phyloP scores from a whole-genome alignment of 2,888 invertebrate species.

The Caprella mutica region DNA sequence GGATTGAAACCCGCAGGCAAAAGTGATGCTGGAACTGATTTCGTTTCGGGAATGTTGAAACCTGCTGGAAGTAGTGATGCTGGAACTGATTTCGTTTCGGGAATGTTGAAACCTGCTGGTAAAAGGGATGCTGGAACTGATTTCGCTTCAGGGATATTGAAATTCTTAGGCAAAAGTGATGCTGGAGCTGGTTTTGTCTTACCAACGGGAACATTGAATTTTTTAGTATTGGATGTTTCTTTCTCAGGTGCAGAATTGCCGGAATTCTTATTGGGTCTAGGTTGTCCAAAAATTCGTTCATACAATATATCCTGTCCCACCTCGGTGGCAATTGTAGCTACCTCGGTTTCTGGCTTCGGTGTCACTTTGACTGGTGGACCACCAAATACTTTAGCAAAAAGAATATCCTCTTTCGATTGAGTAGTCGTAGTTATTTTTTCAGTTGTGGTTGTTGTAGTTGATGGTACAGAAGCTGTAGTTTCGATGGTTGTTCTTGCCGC shows the following conservation, averaged over 20 bases:
- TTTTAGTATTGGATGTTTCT: too few species aligned
- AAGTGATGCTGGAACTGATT: background rate
- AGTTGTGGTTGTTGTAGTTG: background rate
- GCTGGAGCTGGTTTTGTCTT: too few species aligned
- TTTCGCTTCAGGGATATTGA: background rate
- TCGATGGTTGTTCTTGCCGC: too few species aligned
- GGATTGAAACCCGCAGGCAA: slow-evolving; percentile 2
- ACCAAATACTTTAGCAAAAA: background rate
- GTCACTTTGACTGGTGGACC: background rate
- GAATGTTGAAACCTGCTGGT: background rate
- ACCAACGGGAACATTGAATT: too few species aligned
- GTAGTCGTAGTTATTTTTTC: too few species aligned
- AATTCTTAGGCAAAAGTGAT: background rate
- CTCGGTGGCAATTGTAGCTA: too few species aligned
- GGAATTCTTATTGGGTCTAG: too few species aligned
- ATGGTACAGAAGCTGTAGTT: too few species aligned
- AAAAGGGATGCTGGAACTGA: background rate
- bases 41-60: background rate
- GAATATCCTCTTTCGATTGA: background rate
- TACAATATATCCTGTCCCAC: too few species aligned
- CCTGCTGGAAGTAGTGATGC: background rate
- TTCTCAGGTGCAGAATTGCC: too few species aligned
- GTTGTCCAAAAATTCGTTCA: too few species aligned
- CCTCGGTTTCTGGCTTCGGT: background rate
- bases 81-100: slow-evolving; percentile 2